Conservation (phyloP, 64 coral and sea anemone species). For the Montipora sp. region DNA sequence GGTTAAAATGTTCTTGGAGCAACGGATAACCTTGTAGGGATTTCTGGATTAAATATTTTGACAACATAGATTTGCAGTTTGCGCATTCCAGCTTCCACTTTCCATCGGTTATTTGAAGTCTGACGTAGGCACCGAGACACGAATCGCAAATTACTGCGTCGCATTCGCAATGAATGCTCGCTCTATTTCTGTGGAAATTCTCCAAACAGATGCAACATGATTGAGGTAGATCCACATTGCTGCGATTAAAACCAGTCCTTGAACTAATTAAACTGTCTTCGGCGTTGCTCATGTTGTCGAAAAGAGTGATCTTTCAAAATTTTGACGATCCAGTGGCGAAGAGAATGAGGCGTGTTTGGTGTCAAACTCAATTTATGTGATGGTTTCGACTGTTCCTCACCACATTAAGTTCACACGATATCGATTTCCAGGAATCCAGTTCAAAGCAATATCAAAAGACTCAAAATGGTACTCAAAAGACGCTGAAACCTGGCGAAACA, state of each 20-base stretch:
- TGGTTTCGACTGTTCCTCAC: neutral
- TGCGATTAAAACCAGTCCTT: neutral
- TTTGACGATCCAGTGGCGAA: neutral
- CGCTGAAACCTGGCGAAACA: too few species aligned
- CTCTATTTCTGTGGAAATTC: neutral
- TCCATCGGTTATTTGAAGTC: conserved; percentile 35
- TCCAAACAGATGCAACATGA: conserved; percentile 34
- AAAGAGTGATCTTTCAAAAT: neutral
- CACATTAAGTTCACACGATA: neutral
- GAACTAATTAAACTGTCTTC: neutral
- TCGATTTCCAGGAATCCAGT: neutral
- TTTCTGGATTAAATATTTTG: neutral
- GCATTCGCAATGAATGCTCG: conserved; percentile 5
- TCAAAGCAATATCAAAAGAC: too few species aligned
- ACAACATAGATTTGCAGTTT: conserved; percentile 5
- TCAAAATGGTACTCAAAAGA: too few species aligned
- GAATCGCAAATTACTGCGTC: neutral
- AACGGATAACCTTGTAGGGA: conserved; percentile 22
- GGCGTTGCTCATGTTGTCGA: neutral
- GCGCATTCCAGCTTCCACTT: conserved; percentile 44
- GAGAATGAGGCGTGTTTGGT: neutral
- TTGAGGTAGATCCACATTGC: neutral
- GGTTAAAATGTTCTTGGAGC: conserved; percentile 29
- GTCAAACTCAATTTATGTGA: neutral
- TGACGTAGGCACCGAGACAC: conserved; percentile 37